phyloP scores from a whole-genome alignment of 2,797 vertebrate genomes.

The Tenualosa thibaudeaui region DNA sequence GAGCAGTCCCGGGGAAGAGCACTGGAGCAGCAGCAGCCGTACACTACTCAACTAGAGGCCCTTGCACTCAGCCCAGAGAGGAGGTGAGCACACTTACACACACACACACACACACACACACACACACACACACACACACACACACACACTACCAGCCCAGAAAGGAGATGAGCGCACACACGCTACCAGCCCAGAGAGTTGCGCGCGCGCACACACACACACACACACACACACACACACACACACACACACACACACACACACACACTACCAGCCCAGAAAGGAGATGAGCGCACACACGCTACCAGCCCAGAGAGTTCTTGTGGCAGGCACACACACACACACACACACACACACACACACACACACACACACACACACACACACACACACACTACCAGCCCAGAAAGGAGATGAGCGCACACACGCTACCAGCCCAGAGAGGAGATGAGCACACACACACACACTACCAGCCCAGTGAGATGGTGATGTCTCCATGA shows the following conservation, averaged over 20 bases:
- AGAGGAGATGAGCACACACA: not conserved
- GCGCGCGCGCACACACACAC: slow-evolving; percentile 65
- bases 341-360: not conserved
- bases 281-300: too few relatives aligned
- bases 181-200: too few relatives aligned
- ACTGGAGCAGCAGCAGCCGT: slow-evolving; percentile 50
- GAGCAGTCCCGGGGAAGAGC: slow-evolving; percentile 66
- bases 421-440: too few relatives aligned
- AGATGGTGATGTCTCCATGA: too few relatives aligned
- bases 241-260: not conserved
- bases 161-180: too few relatives aligned
- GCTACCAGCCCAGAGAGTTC: too few relatives aligned
- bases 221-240: not conserved
- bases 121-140: not conserved
- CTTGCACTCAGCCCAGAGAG: slow-evolving; percentile 82
- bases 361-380: not conserved
- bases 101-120: not conserved
- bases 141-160: too few relatives aligned
- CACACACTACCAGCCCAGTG: too few relatives aligned
- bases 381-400: not conserved
- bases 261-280: too few relatives aligned
- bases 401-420: too few relatives aligned
- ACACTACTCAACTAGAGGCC: slow-evolving; percentile 61
- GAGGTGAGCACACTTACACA: slow-evolving; percentile 70
- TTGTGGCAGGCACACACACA: too few relatives aligned